Percentiles rank a stretch among this genome's conserved stretches.
Evolutionary conservation across 92 coral and sea anemone genomes (phyloP).

Genomic region (Metridium senile): DNA sequence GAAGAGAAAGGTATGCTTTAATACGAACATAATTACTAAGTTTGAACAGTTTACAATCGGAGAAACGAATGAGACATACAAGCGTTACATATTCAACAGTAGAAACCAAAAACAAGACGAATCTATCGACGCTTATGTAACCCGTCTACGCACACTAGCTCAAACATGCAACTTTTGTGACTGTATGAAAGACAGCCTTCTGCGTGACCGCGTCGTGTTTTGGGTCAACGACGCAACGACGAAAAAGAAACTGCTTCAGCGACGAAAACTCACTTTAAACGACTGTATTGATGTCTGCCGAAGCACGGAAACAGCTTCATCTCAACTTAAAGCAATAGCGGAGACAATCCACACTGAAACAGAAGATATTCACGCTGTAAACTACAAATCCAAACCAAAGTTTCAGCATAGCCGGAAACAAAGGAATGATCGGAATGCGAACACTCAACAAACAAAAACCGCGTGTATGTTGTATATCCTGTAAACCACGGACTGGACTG

Average conservation of each 20-base stretch:
- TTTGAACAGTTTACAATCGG: slow-evolving; percentile 58
- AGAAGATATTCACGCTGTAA: too few species aligned
- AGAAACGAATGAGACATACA: slow-evolving; percentile 49
- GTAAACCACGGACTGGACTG: too few species aligned
- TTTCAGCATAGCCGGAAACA: neutral
- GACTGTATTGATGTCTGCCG: slow-evolving; percentile 30
- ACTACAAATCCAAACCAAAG: neutral
- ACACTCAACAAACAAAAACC: neutral
- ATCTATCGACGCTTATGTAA: slow-evolving; percentile 44
- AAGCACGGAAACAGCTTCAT: slow-evolving; percentile 6
- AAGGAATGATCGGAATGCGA: neutral
- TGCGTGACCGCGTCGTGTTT: slow-evolving; percentile 44
- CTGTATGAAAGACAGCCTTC: too few species aligned
- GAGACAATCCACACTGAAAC: too few species aligned
- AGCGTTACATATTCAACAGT: slow-evolving; percentile 49
- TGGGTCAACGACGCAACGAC: too few species aligned
- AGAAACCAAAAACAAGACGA: slow-evolving; percentile 30
- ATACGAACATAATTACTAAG: slow-evolving; percentile 28
- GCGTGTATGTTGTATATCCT: slow-evolving; percentile 14
- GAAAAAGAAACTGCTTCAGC: slow-evolving; percentile 22
- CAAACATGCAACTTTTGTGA: slow-evolving; percentile 50
- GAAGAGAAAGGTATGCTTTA: slow-evolving; percentile 19
- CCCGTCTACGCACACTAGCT: slow-evolving; percentile 42
- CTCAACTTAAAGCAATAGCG: slow-evolving; percentile 19
- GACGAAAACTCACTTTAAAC: slow-evolving; percentile 23